phyloP scores from a whole-genome alignment of 2,888 invertebrate genomes.

The Drosophila mettleri region DNA sequence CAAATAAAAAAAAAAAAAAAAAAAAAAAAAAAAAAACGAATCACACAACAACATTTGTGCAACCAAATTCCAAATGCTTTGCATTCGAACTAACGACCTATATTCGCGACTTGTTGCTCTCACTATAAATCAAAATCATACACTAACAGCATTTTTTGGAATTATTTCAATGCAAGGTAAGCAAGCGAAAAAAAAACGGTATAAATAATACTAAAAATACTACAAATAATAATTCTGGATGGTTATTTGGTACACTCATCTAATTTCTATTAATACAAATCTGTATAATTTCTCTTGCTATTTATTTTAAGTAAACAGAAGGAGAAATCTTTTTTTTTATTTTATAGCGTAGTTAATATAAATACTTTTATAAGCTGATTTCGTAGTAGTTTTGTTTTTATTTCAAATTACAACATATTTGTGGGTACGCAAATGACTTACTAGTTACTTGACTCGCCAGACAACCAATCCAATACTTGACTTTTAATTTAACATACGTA shows the following conservation, averaged over 20 bases:
- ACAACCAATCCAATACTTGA: conserved; percentile 50
- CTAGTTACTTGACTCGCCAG: conserved; percentile 29
- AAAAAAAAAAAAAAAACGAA: conserved; percentile 24
- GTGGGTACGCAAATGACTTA: conserved; percentile 12
- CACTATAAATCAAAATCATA: conserved; percentile 66
- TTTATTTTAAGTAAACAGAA: conserved; percentile 55
- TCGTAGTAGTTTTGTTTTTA: conserved; percentile 88
- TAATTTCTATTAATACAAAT: conserved; percentile 22
- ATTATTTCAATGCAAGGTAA: conserved; percentile 99
- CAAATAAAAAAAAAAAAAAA: conserved; percentile 25
- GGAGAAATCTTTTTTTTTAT: conserved; percentile 36
- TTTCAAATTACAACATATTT: conserved; percentile 24
- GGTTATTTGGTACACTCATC: conserved; percentile 82
- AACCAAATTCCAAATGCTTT: conserved; percentile 70
- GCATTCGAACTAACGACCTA: conserved; percentile 46
- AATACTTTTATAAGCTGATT: conserved; percentile 48
- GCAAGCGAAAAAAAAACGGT: conserved; percentile 85
- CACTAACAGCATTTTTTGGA: conserved; percentile 97
- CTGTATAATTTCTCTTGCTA: conserved; percentile 19
- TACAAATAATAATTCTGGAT: conserved; percentile 70
- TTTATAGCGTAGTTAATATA: conserved; percentile 49
- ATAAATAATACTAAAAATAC: conserved; percentile 71
- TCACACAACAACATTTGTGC: conserved; percentile 39
- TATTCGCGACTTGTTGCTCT: conserved; percentile 49
- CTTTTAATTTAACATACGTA: conserved; percentile 59